phyloP scores from a whole-genome alignment of 2,797 vertebrate genomes.

The Myotis daubentonii region DNA sequence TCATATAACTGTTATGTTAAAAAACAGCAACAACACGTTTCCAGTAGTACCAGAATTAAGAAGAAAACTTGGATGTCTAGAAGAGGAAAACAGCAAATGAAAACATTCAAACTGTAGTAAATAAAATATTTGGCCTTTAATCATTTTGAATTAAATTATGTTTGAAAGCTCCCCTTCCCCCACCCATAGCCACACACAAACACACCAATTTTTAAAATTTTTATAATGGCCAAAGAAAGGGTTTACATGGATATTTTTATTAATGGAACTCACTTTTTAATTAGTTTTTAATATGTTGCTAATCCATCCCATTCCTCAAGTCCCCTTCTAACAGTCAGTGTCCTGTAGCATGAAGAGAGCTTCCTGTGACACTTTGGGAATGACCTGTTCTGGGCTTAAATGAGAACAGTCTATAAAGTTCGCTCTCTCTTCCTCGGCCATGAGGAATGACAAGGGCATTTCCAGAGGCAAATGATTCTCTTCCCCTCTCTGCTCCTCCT shows the following conservation, averaged over 20 bases:
- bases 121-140: slow-evolving; percentile 73
- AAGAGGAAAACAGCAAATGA: slow-evolving; percentile 34
- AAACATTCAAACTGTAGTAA: slow-evolving; percentile 56
- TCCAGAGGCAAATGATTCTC: slow-evolving; percentile 48
- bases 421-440: slow-evolving; percentile 57
- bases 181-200: slow-evolving; percentile 62
- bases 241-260: slow-evolving; percentile 66
- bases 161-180: slow-evolving; percentile 21
- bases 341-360: slow-evolving; percentile 24
- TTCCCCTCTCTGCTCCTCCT: slow-evolving; percentile 1
- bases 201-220: slow-evolving; percentile 64
- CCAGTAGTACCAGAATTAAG: background rate
- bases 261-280: slow-evolving; percentile 71
- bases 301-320: slow-evolving; percentile 27
- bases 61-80: background rate
- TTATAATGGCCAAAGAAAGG: slow-evolving; percentile 71
- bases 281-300: slow-evolving; percentile 51
- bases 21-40: background rate
- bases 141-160: slow-evolving; percentile 50
- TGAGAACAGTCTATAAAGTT: slow-evolving; percentile 43
- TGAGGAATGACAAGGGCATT: slow-evolving; percentile 64
- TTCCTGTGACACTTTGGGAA: slow-evolving; percentile 8
- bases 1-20: background rate
- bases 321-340: slow-evolving; percentile 59
- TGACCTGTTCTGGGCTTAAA: slow-evolving; percentile 1